Evolutionary conservation across 2,797 vertebrate genomes (phyloP).

Genomic region (Halcyon chelicuti): DNA sequence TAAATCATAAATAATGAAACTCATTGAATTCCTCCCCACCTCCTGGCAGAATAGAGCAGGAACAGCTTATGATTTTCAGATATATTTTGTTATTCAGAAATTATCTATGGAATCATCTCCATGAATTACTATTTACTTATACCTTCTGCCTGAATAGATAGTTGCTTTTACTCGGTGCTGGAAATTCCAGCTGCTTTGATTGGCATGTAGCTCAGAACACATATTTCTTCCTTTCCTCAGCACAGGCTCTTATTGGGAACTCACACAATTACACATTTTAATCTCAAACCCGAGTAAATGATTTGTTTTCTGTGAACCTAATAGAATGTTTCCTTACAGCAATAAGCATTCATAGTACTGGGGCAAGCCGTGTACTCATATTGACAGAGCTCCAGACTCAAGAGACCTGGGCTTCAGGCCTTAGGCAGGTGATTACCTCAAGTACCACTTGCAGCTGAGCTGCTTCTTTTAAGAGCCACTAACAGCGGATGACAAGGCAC

Average conservation of each 20-base stretch:
- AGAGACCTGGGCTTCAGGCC: not conserved
- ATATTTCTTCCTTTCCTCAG: not conserved
- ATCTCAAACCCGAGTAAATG: not conserved
- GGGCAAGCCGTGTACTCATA: not conserved
- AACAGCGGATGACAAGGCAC: not conserved
- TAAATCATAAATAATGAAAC: constrained; percentile 27
- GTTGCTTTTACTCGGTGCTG: not conserved
- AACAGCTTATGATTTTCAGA: constrained; percentile 39
- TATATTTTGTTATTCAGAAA: constrained; percentile 34
- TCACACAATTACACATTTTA: not conserved
- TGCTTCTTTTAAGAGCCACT: not conserved
- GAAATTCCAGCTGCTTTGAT: constrained; percentile 5
- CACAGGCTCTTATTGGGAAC: not conserved
- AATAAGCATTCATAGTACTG: not conserved
- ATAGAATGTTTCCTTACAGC: not conserved
- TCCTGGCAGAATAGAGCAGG: not conserved
- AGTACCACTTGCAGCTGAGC: not conserved
- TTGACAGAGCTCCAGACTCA: not conserved
- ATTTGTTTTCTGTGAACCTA: not conserved
- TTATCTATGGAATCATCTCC: constrained; percentile 24
- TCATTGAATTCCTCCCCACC: not conserved
- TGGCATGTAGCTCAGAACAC: not conserved
- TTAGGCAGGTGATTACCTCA: accelerated
- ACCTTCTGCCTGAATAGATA: not conserved
- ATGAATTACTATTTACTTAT: constrained; percentile 28